Evolutionary conservation across 2,888 invertebrate species (phyloP), one percentile per base, ranked within the genome.

Genomic region (Gymnocheta viridis): DNA sequence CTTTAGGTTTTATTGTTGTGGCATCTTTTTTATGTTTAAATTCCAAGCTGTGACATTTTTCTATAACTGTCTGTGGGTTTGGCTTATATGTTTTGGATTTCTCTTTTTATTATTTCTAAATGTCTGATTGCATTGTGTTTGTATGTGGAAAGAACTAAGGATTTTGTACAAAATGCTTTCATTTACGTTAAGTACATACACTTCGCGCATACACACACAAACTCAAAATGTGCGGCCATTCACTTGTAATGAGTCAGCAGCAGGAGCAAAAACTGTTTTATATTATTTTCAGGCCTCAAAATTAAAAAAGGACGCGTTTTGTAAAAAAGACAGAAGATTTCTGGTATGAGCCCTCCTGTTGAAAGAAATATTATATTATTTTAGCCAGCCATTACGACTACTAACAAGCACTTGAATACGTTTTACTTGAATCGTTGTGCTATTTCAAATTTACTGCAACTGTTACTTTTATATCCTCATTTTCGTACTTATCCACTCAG

Each of bases 1-100:
- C 82, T 64, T 64, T 47, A 19, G 69, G 76, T 73, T 69, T 77
- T 51, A 82, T 84, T 84, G 76, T 84, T 84, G 73, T 78, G 69
- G 80, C 73, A 82, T 82, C 54, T 77, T 72, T 79, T 76, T 72
- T 79, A 60, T 67, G 64, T 62, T 79, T 56, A 62, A 70, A 76
- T 79, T 82, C 79, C 85, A 82, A 76, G 85, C 85, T 85, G 79
- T 80, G 79, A 74, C 82, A 79, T 76, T 77, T 72, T 78, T 82
- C 58, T 69, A 70, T 74, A 66, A 82, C 76, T 82, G 78, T 85
- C 82, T 82, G 78, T 76, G 70, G 76, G 66, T 79, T 79, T 76
- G 74, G 73, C 44, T 76, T 82, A 32, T 70, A 47, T 64, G 41
- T 64, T 73, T 49, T 29, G 14, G 32, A 0, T 58, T 64, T 24